Conservation (phyloP, 1,140 invertebrate genomes). For the Bilobella aurantiaca region DNA sequence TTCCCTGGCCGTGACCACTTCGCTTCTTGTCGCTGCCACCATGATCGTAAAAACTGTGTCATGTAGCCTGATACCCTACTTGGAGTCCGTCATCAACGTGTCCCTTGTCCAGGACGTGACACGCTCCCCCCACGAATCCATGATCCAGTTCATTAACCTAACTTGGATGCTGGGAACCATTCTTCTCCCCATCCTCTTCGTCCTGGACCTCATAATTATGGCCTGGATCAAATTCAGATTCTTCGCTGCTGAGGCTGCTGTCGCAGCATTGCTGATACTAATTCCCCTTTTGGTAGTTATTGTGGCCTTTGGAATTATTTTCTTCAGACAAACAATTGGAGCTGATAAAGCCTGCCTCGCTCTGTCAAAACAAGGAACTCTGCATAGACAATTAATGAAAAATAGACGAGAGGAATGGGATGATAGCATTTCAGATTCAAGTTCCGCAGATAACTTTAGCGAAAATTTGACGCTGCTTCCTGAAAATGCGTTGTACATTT, state of each 20-base stretch:
- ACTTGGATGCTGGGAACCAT: conserved; percentile 16
- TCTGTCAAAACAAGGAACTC: not conserved
- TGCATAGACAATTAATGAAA: not conserved
- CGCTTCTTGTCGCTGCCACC: conserved; percentile 15
- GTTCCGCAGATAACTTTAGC: too few relatives aligned
- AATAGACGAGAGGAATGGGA: not conserved
- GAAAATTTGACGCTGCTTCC: too few relatives aligned
- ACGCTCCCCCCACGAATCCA: conserved; percentile 22
- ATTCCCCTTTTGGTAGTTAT: conserved; percentile 13
- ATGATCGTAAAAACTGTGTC: conserved; percentile 17
- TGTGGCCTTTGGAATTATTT: conserved; percentile 13
- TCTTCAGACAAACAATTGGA: not conserved
- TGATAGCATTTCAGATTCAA: not conserved
- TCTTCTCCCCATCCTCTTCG: conserved; percentile 18
- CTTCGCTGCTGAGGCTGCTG: conserved; percentile 16
- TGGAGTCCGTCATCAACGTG: conserved; percentile 2
- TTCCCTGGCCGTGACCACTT: conserved; percentile 18
- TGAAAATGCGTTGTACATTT: too few relatives aligned
- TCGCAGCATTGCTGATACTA: conserved; percentile 19
- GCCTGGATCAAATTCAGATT: conserved; percentile 22
- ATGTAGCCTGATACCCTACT: conserved; percentile 13
- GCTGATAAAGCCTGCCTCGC: not conserved
- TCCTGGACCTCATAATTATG: conserved; percentile 23
- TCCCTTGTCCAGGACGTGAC: not conserved
- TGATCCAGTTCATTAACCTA: conserved; percentile 18